Percentiles rank a stretch among this genome's conserved stretches.
Conservation (phyloP, 1,140 invertebrate genomes). For the Aphelenchoides fujianensis region DNA sequence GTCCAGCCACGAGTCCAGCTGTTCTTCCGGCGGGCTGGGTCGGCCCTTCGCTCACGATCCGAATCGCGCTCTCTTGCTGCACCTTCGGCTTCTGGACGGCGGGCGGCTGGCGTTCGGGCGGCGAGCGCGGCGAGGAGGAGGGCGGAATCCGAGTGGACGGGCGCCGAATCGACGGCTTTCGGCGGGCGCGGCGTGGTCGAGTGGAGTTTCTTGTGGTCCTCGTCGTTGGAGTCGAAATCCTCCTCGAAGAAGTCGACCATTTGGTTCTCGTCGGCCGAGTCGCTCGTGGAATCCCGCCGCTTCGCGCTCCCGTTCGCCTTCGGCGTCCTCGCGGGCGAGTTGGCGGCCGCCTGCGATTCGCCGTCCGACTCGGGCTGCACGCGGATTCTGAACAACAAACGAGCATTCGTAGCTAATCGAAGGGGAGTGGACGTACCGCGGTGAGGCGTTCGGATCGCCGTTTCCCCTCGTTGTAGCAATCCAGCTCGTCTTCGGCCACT, state of each 20-base stretch:
- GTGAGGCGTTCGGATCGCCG: slow-evolving; percentile 10
- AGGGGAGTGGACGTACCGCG: background rate
- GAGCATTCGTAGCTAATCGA: background rate
- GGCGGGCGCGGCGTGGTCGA: background rate
- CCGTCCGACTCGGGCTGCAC: background rate
- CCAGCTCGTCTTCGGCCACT: slow-evolving; percentile 78
- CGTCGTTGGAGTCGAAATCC: slow-evolving; percentile 45
- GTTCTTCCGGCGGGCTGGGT: slow-evolving; percentile 7
- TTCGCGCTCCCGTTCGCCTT: slow-evolving; percentile 26
- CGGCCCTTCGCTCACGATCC: no score
- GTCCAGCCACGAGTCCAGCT: slow-evolving; percentile 10
- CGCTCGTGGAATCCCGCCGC: background rate
- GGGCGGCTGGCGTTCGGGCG: background rate
- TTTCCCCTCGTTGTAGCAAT: slow-evolving; percentile 69
- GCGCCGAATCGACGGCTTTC: no score
- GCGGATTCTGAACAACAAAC: background rate
- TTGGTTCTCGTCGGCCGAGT: slow-evolving; percentile 34
- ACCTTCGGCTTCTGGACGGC: no score
- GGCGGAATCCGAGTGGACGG: no score
- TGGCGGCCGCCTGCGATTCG: background rate
- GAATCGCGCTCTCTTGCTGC: no score
- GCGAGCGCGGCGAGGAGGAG: no score
- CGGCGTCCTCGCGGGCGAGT: background rate
- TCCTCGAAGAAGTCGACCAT: slow-evolving; percentile 51
- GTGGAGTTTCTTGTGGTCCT: slow-evolving; percentile 3